Evolutionary conservation across 2,797 vertebrate species (phyloP), one percentile per base, ranked within the genome.

Genomic region (Muraenolepis orangiensis): DNA sequence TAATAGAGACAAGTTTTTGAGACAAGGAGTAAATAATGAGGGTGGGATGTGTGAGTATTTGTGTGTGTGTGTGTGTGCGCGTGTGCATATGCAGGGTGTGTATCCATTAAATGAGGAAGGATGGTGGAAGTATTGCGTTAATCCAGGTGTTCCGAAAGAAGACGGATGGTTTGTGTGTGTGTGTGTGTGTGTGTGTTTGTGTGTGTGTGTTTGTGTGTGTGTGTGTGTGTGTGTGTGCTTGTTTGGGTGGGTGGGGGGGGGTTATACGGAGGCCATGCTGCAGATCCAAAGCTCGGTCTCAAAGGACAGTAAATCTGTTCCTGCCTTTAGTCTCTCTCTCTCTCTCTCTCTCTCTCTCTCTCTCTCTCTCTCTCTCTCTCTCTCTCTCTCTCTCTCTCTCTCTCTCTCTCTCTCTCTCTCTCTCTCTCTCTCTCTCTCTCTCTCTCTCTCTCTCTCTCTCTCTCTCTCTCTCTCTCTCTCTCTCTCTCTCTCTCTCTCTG

Each of bases 271-370:
- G 51, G 51, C 51, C 51, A 57, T n/a, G 51, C 51, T n/a, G 51
- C 51, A 10, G 51, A 57, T n/a, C 51, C 51, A 51, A 79, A 6
- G 69, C 70, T 77, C 73, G 42, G 70, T 81, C 84, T 84, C 85
- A 16, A 61, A 82, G 83, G 81, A 86, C 76, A 4, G 40, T 84
- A 79, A 80, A 88, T 88, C 84, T 78, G 76, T n/a, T 31, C 71
- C 42, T 61, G 76, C 71, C 77, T 84, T 84, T 83, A 77, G 87
- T 81, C 76, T 78, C 1, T 0, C 72, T 66, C 76, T 76, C 80
- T 75, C 10, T n/a, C 34, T 68, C n/a, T 80, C 82, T 61, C 80
- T 72, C 18, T 76, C 69, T 36, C 73, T 11, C 76, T 57, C 11
- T 20, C 46, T 42, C 61, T 1, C 11, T 31, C 12, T 66, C 8